These are phyloP conservation scores for Petrolisthes cinctipes DNA, from an alignment of 2,888 invertebrate genomes.

Conservation along the genomic window DNA sequence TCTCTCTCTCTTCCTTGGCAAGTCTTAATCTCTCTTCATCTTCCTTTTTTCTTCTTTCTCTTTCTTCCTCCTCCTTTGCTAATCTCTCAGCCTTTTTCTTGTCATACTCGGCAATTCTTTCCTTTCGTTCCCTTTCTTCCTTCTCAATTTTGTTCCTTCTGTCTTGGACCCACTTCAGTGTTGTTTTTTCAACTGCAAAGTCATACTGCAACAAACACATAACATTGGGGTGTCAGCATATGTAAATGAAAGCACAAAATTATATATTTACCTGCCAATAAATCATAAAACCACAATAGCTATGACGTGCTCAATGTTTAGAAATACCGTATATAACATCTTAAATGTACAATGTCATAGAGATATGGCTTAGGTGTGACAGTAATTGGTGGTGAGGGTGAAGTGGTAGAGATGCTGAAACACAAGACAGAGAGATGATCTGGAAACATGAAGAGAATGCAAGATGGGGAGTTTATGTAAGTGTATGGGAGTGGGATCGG, in stretches of 20 bases:
- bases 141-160: slow-evolving; percentile 39
- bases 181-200: slow-evolving; percentile 55
- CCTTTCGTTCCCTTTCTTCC: slow-evolving; percentile 32
- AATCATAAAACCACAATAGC: too few species aligned
- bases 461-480: too few species aligned
- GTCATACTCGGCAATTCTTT: slow-evolving; percentile 56
- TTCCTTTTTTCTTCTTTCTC: slow-evolving; percentile 36
- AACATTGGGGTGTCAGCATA: background rate
- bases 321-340: too few species aligned
- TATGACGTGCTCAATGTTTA: too few species aligned
- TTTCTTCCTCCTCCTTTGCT: slow-evolving; percentile 54
- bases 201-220: slow-evolving; percentile 59
- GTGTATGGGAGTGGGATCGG: too few species aligned
- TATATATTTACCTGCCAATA: background rate
- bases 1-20: slow-evolving; percentile 44
- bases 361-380: too few species aligned
- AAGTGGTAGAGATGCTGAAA: too few species aligned
- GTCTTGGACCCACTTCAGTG: slow-evolving; percentile 53
- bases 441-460: too few species aligned
- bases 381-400: too few species aligned
- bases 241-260: background rate
- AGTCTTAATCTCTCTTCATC: slow-evolving; percentile 7
- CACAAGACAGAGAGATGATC: too few species aligned
- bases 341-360: too few species aligned
- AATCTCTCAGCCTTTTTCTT: slow-evolving; percentile 44